A percentile compares a stretch with the other conserved stretches of the same genome.
Conservation (phyloP, 2,888 invertebrate genomes). For the Tenthredo mesomela region DNA sequence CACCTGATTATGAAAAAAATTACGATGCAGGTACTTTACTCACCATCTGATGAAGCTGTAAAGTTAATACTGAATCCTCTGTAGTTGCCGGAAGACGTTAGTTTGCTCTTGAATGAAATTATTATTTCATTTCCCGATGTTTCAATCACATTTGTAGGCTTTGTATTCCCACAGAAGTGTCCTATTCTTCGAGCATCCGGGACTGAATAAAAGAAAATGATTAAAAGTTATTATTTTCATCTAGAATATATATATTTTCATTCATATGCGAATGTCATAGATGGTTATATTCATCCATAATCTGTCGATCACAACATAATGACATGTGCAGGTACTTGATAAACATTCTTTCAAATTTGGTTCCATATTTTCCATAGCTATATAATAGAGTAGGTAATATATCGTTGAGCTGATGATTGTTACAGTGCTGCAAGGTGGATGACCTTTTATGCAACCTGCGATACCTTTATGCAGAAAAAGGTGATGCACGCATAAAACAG, state of each 20-base stretch:
- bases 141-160: slow-evolving; percentile 73
- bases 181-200: slow-evolving; percentile 58
- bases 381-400: background rate
- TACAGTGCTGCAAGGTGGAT: slow-evolving; percentile 15
- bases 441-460: slow-evolving; percentile 41
- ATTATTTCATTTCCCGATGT: slow-evolving; percentile 80
- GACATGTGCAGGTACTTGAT: background rate
- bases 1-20: background rate
- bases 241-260: no score
- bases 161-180: slow-evolving; percentile 77
- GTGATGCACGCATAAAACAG: slow-evolving; percentile 20
- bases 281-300: no score
- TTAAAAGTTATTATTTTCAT: background rate
- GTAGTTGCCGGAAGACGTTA: slow-evolving; percentile 70
- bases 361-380: background rate
- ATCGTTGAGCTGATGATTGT: background rate
- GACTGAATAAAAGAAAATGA: background rate
- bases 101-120: slow-evolving; percentile 80
- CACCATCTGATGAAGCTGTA: slow-evolving; percentile 79
- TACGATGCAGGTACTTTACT: slow-evolving; percentile 46
- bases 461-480: background rate
- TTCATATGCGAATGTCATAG: no score
- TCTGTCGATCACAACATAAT: no score
- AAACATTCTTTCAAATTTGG: background rate
- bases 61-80: slow-evolving; percentile 84